Conservation (phyloP, 2,888 invertebrate genomes). For the Conchocele bisecta region DNA sequence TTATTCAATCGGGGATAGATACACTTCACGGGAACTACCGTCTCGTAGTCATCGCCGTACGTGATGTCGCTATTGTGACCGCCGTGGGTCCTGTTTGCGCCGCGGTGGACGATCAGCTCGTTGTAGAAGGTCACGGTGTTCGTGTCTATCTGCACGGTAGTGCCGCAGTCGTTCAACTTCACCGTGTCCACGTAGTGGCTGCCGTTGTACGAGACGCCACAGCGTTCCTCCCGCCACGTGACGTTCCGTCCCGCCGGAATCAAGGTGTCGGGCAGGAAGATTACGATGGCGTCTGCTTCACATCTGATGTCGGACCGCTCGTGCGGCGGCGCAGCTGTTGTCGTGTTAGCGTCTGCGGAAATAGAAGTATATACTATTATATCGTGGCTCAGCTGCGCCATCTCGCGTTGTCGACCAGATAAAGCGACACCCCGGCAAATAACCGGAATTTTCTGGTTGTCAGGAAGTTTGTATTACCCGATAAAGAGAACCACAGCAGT, state of each 20-base stretch:
- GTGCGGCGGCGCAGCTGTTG: constrained; percentile 31
- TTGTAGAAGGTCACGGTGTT: constrained; percentile 54
- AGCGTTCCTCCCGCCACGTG: constrained; percentile 55
- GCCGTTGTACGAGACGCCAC: constrained; percentile 41
- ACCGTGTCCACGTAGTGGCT: constrained; percentile 50
- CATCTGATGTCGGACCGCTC: constrained; percentile 57
- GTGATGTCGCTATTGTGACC: constrained; percentile 12
- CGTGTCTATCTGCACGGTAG: constrained; percentile 46
- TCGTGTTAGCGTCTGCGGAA: no score
- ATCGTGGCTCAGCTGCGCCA: no score
- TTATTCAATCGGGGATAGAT: constrained; percentile 52
- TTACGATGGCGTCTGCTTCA: constrained; percentile 31
- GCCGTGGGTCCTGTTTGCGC: not conserved
- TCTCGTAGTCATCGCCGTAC: constrained; percentile 50
- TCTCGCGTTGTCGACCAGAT: no score
- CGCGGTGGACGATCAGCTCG: constrained; percentile 50
- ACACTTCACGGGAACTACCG: constrained; percentile 58
- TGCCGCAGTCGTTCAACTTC: constrained; percentile 49
- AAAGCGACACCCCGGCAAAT: no score
- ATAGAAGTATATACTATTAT: no score
- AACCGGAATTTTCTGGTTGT: no score
- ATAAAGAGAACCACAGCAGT: no score
- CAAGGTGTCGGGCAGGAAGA: constrained; percentile 44
- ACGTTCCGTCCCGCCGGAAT: constrained; percentile 34
- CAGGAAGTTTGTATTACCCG: no score